These are phyloP conservation scores for Drosophila ananassae DNA, from an alignment of 1,140 invertebrate species.

Conservation along the genomic window DNA sequence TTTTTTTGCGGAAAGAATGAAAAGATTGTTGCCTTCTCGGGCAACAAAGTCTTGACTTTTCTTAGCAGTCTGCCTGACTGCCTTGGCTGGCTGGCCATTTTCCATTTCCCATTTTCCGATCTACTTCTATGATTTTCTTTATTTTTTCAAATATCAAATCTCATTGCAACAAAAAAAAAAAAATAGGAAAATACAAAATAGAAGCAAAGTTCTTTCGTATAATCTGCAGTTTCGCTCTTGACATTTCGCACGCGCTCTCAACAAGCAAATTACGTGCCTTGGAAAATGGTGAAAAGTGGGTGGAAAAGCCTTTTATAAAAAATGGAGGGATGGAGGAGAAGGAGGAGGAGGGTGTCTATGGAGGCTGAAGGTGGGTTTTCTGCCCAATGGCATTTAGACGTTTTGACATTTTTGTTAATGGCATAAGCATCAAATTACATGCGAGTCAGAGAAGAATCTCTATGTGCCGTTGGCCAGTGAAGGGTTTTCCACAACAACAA, in stretches of 20 bases:
- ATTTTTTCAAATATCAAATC: constrained; percentile 58
- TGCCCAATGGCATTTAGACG: constrained; percentile 75
- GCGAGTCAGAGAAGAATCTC: constrained; percentile 47
- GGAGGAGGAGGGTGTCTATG: too few relatives aligned
- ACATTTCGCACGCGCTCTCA: constrained; percentile 66
- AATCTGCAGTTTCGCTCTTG: constrained; percentile 42
- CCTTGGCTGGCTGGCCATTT: constrained; percentile 3
- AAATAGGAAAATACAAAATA: neutral
- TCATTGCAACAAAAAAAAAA: constrained; percentile 59
- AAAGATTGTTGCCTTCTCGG: constrained; percentile 1
- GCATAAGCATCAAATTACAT: constrained; percentile 79
- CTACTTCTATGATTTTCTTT: too few relatives aligned
- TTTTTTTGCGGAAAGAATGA: constrained; percentile 12
- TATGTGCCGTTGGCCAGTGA: constrained; percentile 45
- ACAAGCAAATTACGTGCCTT: constrained; percentile 76
- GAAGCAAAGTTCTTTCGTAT: constrained; percentile 21
- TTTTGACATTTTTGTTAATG: constrained; percentile 83
- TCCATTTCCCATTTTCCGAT: constrained; percentile 32
- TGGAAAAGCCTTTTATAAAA: neutral
- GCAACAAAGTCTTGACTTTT: constrained; percentile 36
- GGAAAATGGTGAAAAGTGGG: constrained; percentile 19
- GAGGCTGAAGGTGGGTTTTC: neutral
- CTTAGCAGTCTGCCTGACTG: neutral
- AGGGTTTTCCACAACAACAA: constrained; percentile 36
- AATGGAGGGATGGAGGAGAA: too few relatives aligned